Evolutionary conservation across 2,888 invertebrate genomes (phyloP).

Genomic region (Esperia sulphurella): DNA sequence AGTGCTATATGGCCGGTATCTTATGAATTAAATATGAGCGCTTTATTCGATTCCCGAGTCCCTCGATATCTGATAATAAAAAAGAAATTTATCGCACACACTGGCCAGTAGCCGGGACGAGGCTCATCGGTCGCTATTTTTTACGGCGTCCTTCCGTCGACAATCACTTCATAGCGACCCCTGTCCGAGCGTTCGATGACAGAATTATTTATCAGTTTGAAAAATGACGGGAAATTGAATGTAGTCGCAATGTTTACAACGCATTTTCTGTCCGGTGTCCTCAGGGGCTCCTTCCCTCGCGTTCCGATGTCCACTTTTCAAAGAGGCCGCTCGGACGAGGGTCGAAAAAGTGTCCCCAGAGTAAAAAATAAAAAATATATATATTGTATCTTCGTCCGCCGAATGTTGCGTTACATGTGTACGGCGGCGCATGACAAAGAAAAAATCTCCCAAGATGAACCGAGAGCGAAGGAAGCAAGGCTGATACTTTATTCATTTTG

Average conservation of each 20-base stretch:
- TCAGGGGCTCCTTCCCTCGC: conserved; percentile 77
- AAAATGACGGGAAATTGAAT: conserved; percentile 81
- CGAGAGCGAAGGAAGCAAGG: conserved; percentile 41
- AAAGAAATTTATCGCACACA: conserved; percentile 78
- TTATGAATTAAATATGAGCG: conserved; percentile 80
- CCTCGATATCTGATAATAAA: conserved; percentile 80
- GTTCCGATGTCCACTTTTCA: conserved; percentile 80
- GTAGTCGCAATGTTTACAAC: conserved; percentile 81
- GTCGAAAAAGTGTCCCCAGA: conserved; percentile 79
- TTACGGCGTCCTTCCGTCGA: conserved; percentile 73
- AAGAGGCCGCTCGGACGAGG: conserved; percentile 79
- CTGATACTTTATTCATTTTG: conserved; percentile 67
- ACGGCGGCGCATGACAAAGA: conserved; percentile 60
- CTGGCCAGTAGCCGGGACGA: conserved; percentile 37
- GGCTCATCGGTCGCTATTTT: conserved; percentile 73
- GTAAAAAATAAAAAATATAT: conserved; percentile 75
- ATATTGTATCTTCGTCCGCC: conserved; percentile 70
- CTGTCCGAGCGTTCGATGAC: conserved; percentile 78
- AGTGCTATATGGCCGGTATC: conserved; percentile 76
- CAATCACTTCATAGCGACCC: conserved; percentile 79
- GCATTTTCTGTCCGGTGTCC: conserved; percentile 76
- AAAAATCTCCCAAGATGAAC: conserved; percentile 49
- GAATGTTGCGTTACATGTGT: conserved; percentile 60
- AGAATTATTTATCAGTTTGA: conserved; percentile 81
- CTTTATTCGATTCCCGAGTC: conserved; percentile 79